A percentile compares a stretch with the other conserved stretches of the same genome.
Conservation (phyloP, 2,113 vertebrate genomes). For the Oophaga pumilio region DNA sequence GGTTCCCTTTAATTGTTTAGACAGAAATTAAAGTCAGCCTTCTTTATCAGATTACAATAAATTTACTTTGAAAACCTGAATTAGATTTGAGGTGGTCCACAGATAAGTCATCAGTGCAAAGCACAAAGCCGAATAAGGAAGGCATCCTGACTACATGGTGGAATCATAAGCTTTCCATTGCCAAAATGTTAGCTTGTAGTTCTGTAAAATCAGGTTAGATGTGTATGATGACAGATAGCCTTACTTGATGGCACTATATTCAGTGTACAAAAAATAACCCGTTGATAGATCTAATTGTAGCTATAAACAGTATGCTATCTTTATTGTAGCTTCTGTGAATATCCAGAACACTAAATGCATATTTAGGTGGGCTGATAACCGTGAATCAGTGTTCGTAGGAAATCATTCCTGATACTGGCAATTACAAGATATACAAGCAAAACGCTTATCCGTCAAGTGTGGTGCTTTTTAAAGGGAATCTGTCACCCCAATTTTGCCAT, state of each 20-base stretch:
- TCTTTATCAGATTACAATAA: not conserved
- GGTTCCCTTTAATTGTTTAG: not conserved
- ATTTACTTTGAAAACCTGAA: constrained; percentile 3
- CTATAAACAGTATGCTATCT: not conserved
- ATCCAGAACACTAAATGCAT: not conserved
- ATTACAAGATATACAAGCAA: too few species aligned
- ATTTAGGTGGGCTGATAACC: too few species aligned
- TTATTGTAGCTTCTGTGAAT: not conserved
- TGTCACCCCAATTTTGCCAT: too few species aligned
- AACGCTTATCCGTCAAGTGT: too few species aligned
- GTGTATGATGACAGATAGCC: not conserved
- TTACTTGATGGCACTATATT: not conserved
- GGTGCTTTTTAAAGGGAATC: too few species aligned
- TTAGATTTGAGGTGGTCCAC: constrained; percentile 2
- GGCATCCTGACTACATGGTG: not conserved
- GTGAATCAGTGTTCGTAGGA: too few species aligned
- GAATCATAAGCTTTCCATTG: not conserved
- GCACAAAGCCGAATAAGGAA: not conserved
- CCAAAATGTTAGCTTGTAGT: not conserved
- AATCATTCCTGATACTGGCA: too few species aligned
- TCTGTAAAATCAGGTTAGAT: not conserved
- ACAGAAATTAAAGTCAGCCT: not conserved
- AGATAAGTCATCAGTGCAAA: constrained; percentile 2
- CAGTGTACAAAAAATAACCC: not conserved
- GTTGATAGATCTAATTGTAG: not conserved